Evolutionary conservation across 1,140 invertebrate genomes (phyloP).

Genomic region (Drosophila arawakana): DNA sequence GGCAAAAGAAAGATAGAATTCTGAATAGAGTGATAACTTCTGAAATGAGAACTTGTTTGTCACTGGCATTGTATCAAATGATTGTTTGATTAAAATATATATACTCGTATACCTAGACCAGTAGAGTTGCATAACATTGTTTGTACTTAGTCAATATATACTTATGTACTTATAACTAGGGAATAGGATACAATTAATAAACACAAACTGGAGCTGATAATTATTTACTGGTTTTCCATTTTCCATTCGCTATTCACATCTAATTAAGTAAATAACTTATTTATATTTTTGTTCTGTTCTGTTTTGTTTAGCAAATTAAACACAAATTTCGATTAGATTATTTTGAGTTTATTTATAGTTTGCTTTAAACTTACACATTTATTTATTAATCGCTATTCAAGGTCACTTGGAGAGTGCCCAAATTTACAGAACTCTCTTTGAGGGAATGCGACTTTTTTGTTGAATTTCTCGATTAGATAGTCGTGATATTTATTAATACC

Average conservation of each 20-base stretch:
- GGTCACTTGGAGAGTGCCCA: conserved; percentile 10
- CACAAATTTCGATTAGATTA: neutral
- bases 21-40: conserved; percentile 11
- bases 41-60: conserved; percentile 23
- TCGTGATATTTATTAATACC: conserved; percentile 75
- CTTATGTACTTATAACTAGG: conserved; percentile 18
- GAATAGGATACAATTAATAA: conserved; percentile 50
- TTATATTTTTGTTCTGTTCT: neutral
- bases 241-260: conserved; percentile 14
- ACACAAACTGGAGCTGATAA: conserved; percentile 25
- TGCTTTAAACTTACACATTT: too few relatives aligned
- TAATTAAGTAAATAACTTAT: conserved; percentile 50
- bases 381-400: conserved; percentile 1
- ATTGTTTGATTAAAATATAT: conserved; percentile 57
- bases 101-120: conserved; percentile 29
- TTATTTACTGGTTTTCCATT: conserved; percentile 22
- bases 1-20: neutral
- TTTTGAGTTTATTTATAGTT: too few relatives aligned
- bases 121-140: conserved; percentile 45
- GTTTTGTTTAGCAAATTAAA: conserved; percentile 16
- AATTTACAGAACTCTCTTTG: neutral
- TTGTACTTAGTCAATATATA: conserved; percentile 37
- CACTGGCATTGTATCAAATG: conserved; percentile 38
- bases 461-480: conserved; percentile 64
- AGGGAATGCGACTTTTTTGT: neutral